Conservation (phyloP, 2,888 invertebrate species). For the Steinernema hermaphroditum region DNA sequence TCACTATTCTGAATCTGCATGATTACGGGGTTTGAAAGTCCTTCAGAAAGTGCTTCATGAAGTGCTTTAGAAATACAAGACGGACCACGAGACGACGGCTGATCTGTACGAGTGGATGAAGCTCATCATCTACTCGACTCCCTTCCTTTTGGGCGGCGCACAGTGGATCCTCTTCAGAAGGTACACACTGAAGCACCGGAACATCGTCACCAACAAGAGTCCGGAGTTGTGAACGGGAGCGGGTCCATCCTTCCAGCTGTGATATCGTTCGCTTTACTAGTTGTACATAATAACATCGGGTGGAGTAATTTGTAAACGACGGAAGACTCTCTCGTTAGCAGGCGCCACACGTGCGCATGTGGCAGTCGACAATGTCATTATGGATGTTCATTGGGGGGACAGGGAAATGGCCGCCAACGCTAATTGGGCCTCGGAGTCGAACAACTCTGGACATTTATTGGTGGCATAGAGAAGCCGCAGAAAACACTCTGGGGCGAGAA, state of each 20-base stretch:
- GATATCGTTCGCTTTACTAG: neutral
- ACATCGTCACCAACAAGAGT: neutral
- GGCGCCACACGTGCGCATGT: neutral
- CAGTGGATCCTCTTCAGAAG: conserved; percentile 54
- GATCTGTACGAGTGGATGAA: conserved; percentile 48
- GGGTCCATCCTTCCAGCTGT: neutral
- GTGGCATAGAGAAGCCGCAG: conserved; percentile 15
- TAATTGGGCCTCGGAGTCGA: neutral
- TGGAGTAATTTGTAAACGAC: neutral
- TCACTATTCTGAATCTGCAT: conserved; percentile 54
- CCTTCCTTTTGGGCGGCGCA: conserved; percentile 48
- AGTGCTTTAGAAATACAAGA: conserved; percentile 46
- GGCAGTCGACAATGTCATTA: conserved; percentile 13
- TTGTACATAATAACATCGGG: conserved; percentile 14
- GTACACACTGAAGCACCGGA: conserved; percentile 50
- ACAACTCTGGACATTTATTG: conserved; percentile 26
- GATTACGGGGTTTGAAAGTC: conserved; percentile 52
- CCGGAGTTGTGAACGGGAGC: neutral
- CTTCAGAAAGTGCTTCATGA: conserved; percentile 24
- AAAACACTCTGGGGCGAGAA: neutral
- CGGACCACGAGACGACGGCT: conserved; percentile 35
- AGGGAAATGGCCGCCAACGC: conserved; percentile 20
- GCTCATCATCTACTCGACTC: conserved; percentile 56
- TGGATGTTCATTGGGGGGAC: neutral
- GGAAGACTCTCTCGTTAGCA: neutral